These are phyloP conservation scores for Pollenia labialis DNA, from an alignment of 2,888 invertebrate genomes.

Conservation along the genomic window DNA sequence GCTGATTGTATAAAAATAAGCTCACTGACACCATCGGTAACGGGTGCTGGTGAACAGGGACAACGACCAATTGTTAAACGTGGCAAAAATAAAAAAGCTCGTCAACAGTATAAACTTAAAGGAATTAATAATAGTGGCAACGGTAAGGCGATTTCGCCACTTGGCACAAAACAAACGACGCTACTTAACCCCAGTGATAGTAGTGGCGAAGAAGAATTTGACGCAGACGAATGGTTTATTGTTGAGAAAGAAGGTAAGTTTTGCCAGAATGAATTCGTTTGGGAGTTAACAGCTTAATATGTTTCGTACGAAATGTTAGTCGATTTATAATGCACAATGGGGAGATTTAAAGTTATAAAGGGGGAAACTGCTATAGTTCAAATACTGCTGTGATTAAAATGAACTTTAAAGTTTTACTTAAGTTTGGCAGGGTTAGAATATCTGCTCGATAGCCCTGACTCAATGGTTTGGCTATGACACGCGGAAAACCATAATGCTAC, in stretches of 20 bases:
- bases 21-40: conserved; percentile 81
- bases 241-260: conserved; percentile 84
- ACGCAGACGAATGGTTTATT: conserved; percentile 86
- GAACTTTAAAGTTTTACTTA: no score
- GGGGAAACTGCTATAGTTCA: no score
- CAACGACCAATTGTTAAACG: conserved; percentile 56
- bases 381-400: no score
- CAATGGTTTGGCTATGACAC: no score
- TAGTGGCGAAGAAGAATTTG: conserved; percentile 73
- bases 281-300: no score
- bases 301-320: no score
- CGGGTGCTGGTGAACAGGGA: conserved; percentile 75
- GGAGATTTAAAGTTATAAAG: no score
- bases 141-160: conserved; percentile 6
- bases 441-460: no score
- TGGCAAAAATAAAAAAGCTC: conserved; percentile 73
- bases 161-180: conserved; percentile 74
- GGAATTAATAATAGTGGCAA: conserved; percentile 40
- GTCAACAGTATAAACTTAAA: conserved; percentile 71
- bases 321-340: no score
- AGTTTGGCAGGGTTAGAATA: no score
- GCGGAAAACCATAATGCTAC: no score
- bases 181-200: conserved; percentile 75
- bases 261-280: background rate
- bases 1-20: conserved; percentile 79